These are phyloP conservation scores for Chironomus tentans DNA, from an alignment of 2,888 invertebrate genomes.

Conservation along the genomic window DNA sequence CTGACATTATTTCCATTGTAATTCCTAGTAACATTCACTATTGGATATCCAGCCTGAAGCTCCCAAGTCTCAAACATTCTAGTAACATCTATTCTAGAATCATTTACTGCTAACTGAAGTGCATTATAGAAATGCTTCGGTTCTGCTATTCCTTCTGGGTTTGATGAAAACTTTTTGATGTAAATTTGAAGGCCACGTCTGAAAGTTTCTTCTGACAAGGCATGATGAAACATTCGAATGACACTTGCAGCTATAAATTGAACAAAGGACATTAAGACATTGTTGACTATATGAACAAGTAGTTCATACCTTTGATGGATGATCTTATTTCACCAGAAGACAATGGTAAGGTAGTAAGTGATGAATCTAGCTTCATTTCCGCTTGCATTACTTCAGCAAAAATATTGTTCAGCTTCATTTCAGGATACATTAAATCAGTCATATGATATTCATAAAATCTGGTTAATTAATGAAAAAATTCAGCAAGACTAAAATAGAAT, in stretches of 20 bases:
- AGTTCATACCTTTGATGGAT: slow-evolving; percentile 9
- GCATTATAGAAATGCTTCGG: slow-evolving; percentile 12
- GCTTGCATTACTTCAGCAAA: slow-evolving; percentile 3
- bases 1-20: neutral
- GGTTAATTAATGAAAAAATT: too few relatives aligned
- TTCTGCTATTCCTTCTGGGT: neutral
- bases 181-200: slow-evolving; percentile 8
- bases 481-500: too few relatives aligned
- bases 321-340: neutral
- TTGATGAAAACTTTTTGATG: neutral
- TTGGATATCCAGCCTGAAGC: slow-evolving; percentile 50
- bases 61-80: slow-evolving; percentile 54
- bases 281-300: neutral
- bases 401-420: neutral
- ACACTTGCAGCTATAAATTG: slow-evolving; percentile 19
- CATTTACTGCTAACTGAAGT: neutral
- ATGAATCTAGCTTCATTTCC: neutral
- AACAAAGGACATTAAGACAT: too few relatives aligned
- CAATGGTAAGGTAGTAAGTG: neutral
- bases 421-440: neutral
- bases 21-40: slow-evolving; percentile 43
- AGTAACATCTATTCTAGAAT: slow-evolving; percentile 32
- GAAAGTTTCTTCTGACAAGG: neutral
- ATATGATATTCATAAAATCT: slow-evolving; percentile 20
- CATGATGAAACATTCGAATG: slow-evolving; percentile 2